Percentiles rank a stretch among this genome's conserved stretches.
These are phyloP conservation scores for Delichon dasypus DNA, from an alignment of 2,797 vertebrate species.

Conservation along the genomic window DNA sequence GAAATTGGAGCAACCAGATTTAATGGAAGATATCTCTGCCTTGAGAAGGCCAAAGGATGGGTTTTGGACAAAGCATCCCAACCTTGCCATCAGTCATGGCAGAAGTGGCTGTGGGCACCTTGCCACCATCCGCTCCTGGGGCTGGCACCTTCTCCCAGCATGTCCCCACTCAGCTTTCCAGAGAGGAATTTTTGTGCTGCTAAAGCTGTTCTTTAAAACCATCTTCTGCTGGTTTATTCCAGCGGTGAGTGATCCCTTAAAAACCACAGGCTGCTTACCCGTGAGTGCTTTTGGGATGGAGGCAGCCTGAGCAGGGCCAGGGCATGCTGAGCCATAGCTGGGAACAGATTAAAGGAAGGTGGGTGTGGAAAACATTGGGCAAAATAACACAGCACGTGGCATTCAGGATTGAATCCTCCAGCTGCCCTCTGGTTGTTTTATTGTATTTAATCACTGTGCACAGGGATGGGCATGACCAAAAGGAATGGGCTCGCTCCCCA, in stretches of 20 bases:
- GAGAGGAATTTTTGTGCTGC: neutral
- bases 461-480: neutral
- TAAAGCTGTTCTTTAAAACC: neutral
- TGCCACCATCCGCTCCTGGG: neutral
- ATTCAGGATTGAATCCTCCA: neutral
- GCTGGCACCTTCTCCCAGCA: neutral
- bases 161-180: neutral
- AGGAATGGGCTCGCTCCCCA: fast-evolving
- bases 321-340: neutral
- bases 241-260: neutral
- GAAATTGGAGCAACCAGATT: neutral
- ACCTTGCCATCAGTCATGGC: neutral
- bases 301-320: neutral
- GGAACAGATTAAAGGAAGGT: neutral
- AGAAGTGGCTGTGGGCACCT: fast-evolving
- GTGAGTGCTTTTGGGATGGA: neutral
- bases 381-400: neutral
- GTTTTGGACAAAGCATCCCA: neutral
- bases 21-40: neutral
- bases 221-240: neutral
- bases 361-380: neutral
- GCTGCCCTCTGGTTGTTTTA: neutral
- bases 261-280: neutral
- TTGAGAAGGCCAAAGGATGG: neutral
- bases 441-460: fast-evolving